Evolutionary conservation across 1,140 invertebrate species (phyloP).

Genomic region (Nasonia longicornis): DNA sequence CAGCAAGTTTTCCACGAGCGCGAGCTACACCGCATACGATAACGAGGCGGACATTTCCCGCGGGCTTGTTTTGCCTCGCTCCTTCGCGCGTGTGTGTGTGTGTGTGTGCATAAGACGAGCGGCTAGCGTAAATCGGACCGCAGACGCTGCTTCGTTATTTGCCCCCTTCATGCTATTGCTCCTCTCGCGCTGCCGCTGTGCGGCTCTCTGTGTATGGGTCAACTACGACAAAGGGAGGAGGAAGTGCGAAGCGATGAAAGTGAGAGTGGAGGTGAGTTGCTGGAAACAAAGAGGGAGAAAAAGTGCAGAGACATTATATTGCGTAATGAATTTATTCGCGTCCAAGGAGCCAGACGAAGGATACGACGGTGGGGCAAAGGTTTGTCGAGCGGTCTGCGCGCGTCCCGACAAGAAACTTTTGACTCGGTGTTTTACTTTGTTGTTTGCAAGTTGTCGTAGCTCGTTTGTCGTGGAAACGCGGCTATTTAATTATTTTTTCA

Average conservation of each 20-base stretch:
- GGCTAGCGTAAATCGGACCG: slow-evolving; percentile 3
- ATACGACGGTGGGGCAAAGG: not conserved
- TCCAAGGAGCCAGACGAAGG: not conserved
- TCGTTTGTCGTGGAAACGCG: too few species aligned
- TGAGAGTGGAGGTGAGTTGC: not conserved
- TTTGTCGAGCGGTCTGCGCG: not conserved
- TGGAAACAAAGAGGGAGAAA: not conserved
- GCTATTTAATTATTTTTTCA: too few species aligned
- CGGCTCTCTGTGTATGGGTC: not conserved
- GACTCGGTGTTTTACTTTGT: too few species aligned
- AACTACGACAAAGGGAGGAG: not conserved
- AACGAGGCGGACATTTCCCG: not conserved
- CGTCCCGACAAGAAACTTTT: not conserved
- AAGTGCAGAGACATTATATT: not conserved
- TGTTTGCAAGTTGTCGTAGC: too few species aligned
- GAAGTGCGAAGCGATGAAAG: not conserved
- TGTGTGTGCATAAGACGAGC: slow-evolving; percentile 1
- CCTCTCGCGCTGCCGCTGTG: too few species aligned
- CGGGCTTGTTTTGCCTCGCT: slow-evolving; percentile 7
- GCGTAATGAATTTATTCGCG: slow-evolving; percentile 9
- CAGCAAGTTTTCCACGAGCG: not conserved
- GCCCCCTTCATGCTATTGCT: not conserved
- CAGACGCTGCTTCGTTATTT: not conserved
- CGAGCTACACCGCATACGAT: not conserved
- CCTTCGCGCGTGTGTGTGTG: not conserved